Conservation (phyloP, 2,797 vertebrate species). For the Esox masquinongy region DNA sequence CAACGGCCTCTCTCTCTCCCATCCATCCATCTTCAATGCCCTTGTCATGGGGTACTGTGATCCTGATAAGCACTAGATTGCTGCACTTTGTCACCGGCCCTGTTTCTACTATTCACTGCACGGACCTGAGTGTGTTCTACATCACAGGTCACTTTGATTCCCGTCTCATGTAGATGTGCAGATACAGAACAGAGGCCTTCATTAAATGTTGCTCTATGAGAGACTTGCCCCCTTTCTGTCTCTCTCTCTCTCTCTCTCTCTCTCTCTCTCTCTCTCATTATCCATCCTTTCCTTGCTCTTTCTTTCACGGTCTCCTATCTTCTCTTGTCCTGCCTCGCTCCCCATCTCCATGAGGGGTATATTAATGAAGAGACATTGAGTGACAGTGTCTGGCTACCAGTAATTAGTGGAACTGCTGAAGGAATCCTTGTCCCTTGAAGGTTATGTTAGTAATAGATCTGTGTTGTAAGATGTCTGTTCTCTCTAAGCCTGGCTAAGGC, state of each 20-base stretch:
- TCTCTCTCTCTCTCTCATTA: neutral
- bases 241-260: neutral
- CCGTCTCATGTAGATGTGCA: too few species aligned
- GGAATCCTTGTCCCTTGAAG: constrained; percentile 44
- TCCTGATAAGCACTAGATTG: neutral
- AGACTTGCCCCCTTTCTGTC: neutral
- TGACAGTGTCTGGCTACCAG: constrained; percentile 47
- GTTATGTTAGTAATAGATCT: constrained; percentile 48
- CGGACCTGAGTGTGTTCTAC: constrained; percentile 4
- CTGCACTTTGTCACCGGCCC: neutral
- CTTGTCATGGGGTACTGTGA: neutral
- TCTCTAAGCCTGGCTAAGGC: neutral
- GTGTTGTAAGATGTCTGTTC: constrained; percentile 13
- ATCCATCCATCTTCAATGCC: neutral
- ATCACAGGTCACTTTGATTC: neutral
- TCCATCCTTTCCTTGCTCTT: neutral
- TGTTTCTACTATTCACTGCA: neutral
- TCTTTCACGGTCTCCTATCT: too few species aligned
- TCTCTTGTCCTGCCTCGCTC: neutral
- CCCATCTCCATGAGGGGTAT: neutral
- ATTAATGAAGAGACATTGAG: constrained; percentile 10
- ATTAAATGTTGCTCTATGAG: neutral
- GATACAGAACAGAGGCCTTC: neutral
- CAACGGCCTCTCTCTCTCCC: constrained; percentile 8
- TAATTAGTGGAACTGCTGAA: constrained; percentile 55